Conservation (phyloP, 2,888 invertebrate genomes). For the Graphium colonna region DNA sequence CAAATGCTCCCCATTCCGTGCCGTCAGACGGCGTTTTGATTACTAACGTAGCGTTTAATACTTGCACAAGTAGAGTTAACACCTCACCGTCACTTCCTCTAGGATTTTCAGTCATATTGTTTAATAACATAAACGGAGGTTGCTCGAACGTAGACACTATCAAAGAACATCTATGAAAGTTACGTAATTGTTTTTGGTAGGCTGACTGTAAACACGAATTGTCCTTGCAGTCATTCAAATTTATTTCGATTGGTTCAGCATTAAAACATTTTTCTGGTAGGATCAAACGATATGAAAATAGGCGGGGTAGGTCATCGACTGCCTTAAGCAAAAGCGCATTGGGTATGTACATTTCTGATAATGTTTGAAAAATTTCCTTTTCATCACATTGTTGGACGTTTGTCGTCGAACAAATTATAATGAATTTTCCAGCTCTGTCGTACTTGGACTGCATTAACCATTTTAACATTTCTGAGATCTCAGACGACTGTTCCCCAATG, state of each 20-base stretch:
- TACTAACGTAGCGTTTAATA: conserved; percentile 48
- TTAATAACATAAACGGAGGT: conserved; percentile 51
- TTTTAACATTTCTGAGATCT: conserved; percentile 38
- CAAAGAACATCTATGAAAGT: conserved; percentile 45
- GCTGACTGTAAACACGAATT: conserved; percentile 38
- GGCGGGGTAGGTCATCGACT: conserved; percentile 28
- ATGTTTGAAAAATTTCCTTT: conserved; percentile 37
- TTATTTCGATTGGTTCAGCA: conserved; percentile 38
- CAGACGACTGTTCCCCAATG: conserved; percentile 40
- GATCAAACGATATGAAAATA: conserved; percentile 41
- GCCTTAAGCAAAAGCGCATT: conserved; percentile 46
- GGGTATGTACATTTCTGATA: conserved; percentile 35
- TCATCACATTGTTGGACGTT: conserved; percentile 40
- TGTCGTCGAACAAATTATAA: conserved; percentile 43
- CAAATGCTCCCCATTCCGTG: conserved; percentile 39
- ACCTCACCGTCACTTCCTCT: conserved; percentile 51
- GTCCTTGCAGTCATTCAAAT: conserved; percentile 30
- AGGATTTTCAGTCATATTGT: conserved; percentile 36
- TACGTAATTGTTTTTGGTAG: conserved; percentile 42
- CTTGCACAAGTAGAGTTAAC: conserved; percentile 39
- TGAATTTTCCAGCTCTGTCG: conserved; percentile 46
- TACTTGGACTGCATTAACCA: conserved; percentile 40
- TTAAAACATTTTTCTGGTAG: conserved; percentile 41
- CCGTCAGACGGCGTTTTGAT: conserved; percentile 39
- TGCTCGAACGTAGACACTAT: conserved; percentile 51